Conservation (phyloP, 2,888 invertebrate species). For the Acanthosepion esculentum region DNA sequence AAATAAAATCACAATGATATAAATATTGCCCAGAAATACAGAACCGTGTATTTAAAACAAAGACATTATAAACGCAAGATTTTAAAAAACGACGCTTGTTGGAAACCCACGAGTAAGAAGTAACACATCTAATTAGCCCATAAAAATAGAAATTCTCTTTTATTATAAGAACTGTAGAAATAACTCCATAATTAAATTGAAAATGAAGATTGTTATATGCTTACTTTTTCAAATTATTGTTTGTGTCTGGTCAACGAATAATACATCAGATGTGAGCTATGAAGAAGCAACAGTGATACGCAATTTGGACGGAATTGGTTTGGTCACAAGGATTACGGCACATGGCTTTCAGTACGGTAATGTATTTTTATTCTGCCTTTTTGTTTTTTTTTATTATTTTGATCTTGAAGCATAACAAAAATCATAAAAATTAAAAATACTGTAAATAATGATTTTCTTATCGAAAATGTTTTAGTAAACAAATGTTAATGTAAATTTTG, state of each 20-base stretch:
- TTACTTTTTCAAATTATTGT: not conserved
- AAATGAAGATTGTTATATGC: not conserved
- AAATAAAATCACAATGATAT: not conserved
- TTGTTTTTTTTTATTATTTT: not conserved
- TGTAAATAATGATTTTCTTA: no score
- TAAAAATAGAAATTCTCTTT: no score
- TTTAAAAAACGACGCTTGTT: not conserved
- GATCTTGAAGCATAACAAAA: not conserved
- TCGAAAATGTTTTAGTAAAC: no score
- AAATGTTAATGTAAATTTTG: no score
- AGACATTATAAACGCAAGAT: not conserved
- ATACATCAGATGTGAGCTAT: not conserved
- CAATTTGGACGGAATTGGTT: conserved; percentile 15
- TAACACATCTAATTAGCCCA: no score
- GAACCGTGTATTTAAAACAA: not conserved
- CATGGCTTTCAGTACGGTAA: conserved; percentile 39
- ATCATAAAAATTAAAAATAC: no score
- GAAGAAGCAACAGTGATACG: not conserved
- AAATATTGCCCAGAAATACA: not conserved
- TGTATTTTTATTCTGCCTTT: not conserved
- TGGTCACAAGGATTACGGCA: not conserved
- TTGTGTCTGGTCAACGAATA: not conserved
- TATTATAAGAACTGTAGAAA: not conserved
- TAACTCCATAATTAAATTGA: not conserved
- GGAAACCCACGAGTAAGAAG: not conserved